Percentiles rank a stretch among this genome's conserved stretches.
Evolutionary conservation across 2,113 vertebrate genomes (phyloP).

Genomic region (Neogale vison): DNA sequence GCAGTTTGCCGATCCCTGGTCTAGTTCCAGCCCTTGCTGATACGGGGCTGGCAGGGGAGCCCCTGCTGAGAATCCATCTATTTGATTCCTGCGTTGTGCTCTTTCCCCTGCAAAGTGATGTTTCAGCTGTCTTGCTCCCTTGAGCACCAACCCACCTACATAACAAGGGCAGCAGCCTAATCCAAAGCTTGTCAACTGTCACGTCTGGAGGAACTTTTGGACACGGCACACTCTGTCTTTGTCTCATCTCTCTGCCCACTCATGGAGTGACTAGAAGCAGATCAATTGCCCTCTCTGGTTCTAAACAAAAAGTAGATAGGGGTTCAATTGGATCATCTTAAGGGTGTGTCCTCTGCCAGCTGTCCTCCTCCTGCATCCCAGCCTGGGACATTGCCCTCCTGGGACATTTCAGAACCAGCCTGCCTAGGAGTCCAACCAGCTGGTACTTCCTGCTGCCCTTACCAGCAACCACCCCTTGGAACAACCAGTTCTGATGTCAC

Average conservation of each 20-base stretch:
- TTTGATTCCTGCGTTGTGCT: not conserved
- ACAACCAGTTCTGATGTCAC: slow-evolving; percentile 41
- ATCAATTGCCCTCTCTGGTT: not conserved
- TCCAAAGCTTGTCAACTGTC: not conserved
- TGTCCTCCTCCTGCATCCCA: not conserved
- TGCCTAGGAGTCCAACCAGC: not conserved
- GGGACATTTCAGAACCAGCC: not conserved
- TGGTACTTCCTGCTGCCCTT: not conserved
- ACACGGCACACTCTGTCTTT: rapidly evolving
- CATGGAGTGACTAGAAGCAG: not conserved
- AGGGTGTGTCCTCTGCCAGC: not conserved
- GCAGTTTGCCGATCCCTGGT: not conserved
- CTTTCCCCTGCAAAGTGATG: not conserved
- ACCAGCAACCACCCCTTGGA: not conserved
- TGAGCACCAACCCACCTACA: not conserved
- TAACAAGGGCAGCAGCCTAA: not conserved
- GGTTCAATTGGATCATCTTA: not conserved
- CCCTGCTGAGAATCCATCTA: not conserved
- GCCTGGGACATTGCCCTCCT: not conserved
- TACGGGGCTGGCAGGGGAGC: not conserved
- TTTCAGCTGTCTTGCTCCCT: not conserved
- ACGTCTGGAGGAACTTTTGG: not conserved
- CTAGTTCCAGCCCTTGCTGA: not conserved
- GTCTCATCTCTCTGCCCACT: not conserved
- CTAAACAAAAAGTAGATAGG: not conserved